Evolutionary conservation across 2,888 invertebrate species (phyloP).

Genomic region (Meteorus cinctellus): DNA sequence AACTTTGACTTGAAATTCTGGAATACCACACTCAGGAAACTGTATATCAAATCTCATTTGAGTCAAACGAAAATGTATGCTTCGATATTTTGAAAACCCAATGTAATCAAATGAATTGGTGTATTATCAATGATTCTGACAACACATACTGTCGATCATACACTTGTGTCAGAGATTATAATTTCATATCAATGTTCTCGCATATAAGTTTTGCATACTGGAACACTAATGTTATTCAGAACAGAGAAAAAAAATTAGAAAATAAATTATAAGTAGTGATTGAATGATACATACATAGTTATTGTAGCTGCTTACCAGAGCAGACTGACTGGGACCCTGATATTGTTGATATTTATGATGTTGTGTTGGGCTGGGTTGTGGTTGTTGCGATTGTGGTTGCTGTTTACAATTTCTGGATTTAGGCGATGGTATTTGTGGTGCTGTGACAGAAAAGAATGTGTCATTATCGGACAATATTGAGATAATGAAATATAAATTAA

Average conservation of each 20-base stretch:
- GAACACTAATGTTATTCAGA: not conserved
- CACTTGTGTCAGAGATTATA: too few species aligned
- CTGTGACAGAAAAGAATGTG: conserved; percentile 62
- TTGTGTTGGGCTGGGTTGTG: conserved; percentile 76
- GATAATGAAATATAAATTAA: conserved; percentile 4
- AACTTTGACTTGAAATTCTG: too few species aligned
- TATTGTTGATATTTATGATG: conserved; percentile 76
- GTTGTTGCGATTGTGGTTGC: conserved; percentile 73
- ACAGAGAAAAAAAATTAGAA: conserved; percentile 14
- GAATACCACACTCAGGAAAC: too few species aligned
- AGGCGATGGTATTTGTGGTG: conserved; percentile 77
- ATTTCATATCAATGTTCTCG: too few species aligned
- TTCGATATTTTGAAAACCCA: too few species aligned
- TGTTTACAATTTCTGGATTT: conserved; percentile 76
- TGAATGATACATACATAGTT: conserved; percentile 72
- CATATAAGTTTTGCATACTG: not conserved
- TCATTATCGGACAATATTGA: conserved; percentile 20
- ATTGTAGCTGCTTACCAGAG: conserved; percentile 71
- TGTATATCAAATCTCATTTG: too few species aligned
- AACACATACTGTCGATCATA: too few species aligned
- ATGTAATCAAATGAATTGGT: too few species aligned
- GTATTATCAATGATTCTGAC: too few species aligned
- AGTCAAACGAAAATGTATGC: too few species aligned
- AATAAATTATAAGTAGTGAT: conserved; percentile 55
- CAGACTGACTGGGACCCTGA: conserved; percentile 74